phyloP scores from a whole-genome alignment of 2,797 vertebrate genomes.

The Geotria australis region DNA sequence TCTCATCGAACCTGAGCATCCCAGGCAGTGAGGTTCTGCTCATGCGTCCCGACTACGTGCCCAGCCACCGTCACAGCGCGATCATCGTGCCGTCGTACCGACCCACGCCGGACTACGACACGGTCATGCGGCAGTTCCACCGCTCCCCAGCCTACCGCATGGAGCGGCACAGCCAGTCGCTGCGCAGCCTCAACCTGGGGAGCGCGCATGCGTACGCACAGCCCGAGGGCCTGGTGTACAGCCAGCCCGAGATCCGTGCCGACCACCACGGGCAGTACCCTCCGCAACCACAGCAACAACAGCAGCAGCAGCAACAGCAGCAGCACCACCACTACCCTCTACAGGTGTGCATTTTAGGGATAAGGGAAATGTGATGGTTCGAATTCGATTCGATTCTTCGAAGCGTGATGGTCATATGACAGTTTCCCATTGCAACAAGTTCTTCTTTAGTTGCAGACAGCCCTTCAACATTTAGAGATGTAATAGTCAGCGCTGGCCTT shows the following conservation, averaged over 20 bases:
- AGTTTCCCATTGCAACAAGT: too few relatives aligned
- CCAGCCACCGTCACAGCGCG: conserved; percentile 67
- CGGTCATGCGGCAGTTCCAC: conserved; percentile 67
- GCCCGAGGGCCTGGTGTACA: conserved; percentile 58
- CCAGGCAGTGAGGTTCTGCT: conserved; percentile 38
- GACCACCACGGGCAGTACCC: conserved; percentile 30
- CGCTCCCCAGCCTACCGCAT: conserved; percentile 18
- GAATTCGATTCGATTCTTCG: too few relatives aligned
- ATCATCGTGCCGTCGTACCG: conserved; percentile 80
- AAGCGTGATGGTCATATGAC: too few relatives aligned
- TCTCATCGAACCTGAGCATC: conserved; percentile 80
- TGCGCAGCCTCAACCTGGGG: conserved; percentile 72
- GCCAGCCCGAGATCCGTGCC: conserved; percentile 56
- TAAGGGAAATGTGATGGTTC: too few relatives aligned
- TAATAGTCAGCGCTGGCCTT: too few relatives aligned
- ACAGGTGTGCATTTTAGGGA: too few relatives aligned
- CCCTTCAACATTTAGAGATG: too few relatives aligned
- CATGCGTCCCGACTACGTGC: conserved; percentile 67
- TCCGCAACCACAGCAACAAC: not conserved
- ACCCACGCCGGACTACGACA: conserved; percentile 76
- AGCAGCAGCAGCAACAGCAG: too few relatives aligned
- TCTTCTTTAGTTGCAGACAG: too few relatives aligned
- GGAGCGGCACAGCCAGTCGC: conserved; percentile 61
- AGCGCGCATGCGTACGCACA: conserved; percentile 59
- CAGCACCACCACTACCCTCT: too few relatives aligned